Conservation (phyloP, 2,888 invertebrate species). For the Cerceris rybyensis region DNA sequence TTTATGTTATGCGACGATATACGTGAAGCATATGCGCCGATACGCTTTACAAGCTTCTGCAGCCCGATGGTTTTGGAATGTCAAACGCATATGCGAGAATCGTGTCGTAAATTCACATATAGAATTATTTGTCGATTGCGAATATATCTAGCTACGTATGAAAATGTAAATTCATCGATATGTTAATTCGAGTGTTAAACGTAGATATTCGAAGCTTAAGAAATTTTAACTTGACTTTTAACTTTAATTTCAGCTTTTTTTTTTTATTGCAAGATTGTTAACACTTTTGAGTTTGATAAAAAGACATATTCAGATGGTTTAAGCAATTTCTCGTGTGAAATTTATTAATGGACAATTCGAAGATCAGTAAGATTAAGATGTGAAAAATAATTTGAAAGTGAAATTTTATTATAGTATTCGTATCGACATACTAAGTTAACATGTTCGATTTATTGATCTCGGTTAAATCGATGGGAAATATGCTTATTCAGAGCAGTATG, state of each 20-base stretch:
- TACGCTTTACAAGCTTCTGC: not conserved
- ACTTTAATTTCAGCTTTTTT: no score
- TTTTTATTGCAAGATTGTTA: no score
- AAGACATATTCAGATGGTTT: no score
- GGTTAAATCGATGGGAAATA: not conserved
- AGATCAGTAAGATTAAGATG: no score
- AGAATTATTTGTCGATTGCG: conserved; percentile 1
- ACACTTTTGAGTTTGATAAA: no score
- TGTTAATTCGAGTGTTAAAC: not conserved
- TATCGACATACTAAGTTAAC: no score
- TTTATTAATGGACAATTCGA: no score
- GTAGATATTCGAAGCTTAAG: not conserved
- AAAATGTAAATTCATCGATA: not conserved
- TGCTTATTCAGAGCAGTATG: not conserved
- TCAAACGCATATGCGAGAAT: conserved; percentile 2
- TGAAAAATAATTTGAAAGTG: no score
- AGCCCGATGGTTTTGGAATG: conserved; percentile 2
- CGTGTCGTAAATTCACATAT: not conserved
- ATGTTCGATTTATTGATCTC: not conserved
- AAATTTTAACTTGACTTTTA: no score
- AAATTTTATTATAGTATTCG: no score
- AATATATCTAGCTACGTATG: not conserved
- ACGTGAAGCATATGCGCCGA: not conserved
- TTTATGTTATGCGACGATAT: no score
- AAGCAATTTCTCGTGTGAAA: no score